Evolutionary conservation across 2,888 invertebrate species (phyloP).

Genomic region (Dicranocentrus wangi): DNA sequence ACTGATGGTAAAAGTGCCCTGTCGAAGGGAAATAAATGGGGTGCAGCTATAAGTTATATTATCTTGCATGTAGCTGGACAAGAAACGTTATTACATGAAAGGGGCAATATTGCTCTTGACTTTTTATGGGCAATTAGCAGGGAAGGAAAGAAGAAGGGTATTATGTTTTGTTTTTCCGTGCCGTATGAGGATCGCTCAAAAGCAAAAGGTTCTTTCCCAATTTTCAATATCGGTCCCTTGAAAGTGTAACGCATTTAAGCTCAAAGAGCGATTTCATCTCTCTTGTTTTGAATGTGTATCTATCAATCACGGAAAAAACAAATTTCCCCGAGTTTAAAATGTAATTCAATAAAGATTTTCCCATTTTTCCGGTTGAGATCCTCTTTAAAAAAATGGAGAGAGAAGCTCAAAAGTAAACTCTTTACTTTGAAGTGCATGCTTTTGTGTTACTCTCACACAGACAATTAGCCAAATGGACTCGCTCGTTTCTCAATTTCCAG

Average conservation of each 20-base stretch:
- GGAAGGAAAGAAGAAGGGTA: not conserved
- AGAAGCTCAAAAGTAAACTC: not conserved
- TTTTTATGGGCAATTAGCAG: slow-evolving; percentile 25
- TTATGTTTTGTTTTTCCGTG: not conserved
- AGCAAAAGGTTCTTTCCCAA: not conserved
- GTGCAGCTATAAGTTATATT: not conserved
- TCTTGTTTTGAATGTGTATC: not conserved
- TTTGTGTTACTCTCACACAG: not conserved
- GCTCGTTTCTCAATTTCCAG: not conserved
- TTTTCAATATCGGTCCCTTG: not conserved
- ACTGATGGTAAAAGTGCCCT: not conserved
- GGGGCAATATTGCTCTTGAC: slow-evolving; percentile 10
- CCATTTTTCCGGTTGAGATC: not conserved
- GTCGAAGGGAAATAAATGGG: not conserved
- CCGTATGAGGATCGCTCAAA: too few relatives aligned
- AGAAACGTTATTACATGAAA: too few relatives aligned
- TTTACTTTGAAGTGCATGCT: slow-evolving; percentile 11
- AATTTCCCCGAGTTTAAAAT: too few relatives aligned
- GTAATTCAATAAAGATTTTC: not conserved
- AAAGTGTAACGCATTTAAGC: not conserved
- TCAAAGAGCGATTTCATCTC: not conserved
- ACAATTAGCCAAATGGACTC: slow-evolving; percentile 42
- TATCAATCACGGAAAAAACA: not conserved
- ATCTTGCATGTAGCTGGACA: too few relatives aligned
- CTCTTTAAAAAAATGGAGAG: not conserved